Evolutionary conservation across 1,140 invertebrate genomes (phyloP).

Genomic region (Diorhabda carinulata): DNA sequence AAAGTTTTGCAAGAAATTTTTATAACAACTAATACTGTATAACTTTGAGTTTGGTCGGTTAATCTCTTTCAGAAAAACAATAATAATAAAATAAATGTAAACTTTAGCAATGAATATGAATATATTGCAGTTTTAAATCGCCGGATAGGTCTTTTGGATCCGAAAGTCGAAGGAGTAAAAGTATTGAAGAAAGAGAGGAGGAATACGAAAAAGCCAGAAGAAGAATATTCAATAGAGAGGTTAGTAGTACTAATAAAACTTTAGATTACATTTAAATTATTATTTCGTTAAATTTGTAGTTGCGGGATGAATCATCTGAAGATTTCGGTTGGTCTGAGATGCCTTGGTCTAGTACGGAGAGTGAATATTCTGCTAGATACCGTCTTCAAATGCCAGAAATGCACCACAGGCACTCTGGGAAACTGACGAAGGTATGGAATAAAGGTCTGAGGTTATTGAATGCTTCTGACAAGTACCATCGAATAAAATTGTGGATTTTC

Average conservation of each 20-base stretch:
- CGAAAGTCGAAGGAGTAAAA: conserved; percentile 74
- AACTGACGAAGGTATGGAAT: conserved; percentile 36
- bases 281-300: conserved; percentile 23
- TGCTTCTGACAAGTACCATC: too few species aligned
- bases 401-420: conserved; percentile 29
- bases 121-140: conserved; percentile 51
- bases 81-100: too few species aligned
- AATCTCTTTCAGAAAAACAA: too few species aligned
- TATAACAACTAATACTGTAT: too few species aligned
- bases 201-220: conserved; percentile 79
- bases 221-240: conserved; percentile 70
- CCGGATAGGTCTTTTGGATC: conserved; percentile 59
- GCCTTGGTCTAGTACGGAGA: conserved; percentile 45
- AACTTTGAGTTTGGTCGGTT: too few species aligned
- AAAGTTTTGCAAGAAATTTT: too few species aligned
- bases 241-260: conserved; percentile 14
- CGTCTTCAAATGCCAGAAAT: conserved; percentile 39
- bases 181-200: conserved; percentile 85
- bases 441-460: too few species aligned
- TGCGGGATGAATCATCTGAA: conserved; percentile 43
- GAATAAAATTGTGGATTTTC: too few species aligned
- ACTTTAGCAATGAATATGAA: background rate
- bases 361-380: conserved; percentile 38
- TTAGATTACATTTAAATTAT: too few species aligned
- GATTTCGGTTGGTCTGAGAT: conserved; percentile 45